A percentile compares a stretch with the other conserved stretches of the same genome.
Conservation (phyloP, 2,113 vertebrate species). For the Azemiops feae region DNA sequence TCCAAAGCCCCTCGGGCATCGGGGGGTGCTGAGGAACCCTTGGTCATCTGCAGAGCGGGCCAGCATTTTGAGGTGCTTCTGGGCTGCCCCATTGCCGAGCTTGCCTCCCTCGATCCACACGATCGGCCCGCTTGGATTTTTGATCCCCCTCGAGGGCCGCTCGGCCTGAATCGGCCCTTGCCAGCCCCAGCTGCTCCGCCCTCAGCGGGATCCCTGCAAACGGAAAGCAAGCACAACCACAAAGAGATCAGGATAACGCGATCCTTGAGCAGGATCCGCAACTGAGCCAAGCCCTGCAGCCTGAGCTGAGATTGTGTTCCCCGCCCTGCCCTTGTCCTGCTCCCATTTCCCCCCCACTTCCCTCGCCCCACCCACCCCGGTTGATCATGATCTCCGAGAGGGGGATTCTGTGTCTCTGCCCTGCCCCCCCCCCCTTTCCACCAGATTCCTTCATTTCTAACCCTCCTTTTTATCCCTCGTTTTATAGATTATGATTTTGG, state of each 20-base stretch:
- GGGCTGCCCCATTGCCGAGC: too few relatives aligned
- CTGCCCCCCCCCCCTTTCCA: not conserved
- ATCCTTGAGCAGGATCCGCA: not conserved
- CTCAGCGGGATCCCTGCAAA: not conserved
- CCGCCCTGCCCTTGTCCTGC: not conserved
- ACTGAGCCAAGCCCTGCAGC: not conserved
- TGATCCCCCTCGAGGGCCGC: not conserved
- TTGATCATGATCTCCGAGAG: not conserved
- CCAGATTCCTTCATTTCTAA: conserved; percentile 69
- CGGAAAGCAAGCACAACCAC: not conserved
- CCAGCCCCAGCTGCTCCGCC: not conserved
- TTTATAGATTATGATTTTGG: conserved; percentile 99
- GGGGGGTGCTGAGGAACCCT: not conserved
- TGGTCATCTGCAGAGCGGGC: not conserved
- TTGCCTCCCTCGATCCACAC: not conserved
- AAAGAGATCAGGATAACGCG: too few relatives aligned
- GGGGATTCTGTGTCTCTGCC: not conserved
- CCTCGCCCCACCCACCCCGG: not conserved
- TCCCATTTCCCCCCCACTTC: accelerated
- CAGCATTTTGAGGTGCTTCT: not conserved
- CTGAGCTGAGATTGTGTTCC: not conserved
- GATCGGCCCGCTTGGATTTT: not conserved
- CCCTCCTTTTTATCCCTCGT: conserved; percentile 86
- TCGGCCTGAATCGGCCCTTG: not conserved
- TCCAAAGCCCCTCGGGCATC: not conserved